Evolutionary conservation across 2,888 invertebrate genomes (phyloP).

Genomic region (Augiades crinisus): DNA sequence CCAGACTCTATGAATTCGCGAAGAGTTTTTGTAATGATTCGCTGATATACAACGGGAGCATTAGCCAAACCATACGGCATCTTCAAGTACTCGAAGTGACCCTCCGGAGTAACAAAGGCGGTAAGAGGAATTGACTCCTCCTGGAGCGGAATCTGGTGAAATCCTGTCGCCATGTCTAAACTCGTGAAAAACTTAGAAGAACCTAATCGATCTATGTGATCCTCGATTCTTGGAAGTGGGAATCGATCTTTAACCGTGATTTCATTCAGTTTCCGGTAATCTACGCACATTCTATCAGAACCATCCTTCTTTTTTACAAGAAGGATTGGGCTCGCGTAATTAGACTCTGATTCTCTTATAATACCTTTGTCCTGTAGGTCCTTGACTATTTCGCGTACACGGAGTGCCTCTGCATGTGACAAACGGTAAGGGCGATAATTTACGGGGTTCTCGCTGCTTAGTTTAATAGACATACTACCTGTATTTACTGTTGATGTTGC

Average conservation of each 20-base stretch:
- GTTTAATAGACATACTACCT: background rate
- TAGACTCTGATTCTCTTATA: background rate
- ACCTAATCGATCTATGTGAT: conserved; percentile 38
- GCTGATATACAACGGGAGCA: conserved; percentile 2
- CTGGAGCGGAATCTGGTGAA: background rate
- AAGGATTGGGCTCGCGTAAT: background rate
- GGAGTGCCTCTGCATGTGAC: background rate
- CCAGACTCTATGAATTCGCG: background rate
- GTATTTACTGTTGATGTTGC: background rate
- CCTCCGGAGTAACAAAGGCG: background rate
- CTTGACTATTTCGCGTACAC: background rate
- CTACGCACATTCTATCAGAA: background rate
- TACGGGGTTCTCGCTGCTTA: background rate
- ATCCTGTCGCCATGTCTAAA: background rate
- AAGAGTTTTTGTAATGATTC: background rate
- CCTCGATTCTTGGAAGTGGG: conserved; percentile 20
- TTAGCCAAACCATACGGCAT: background rate
- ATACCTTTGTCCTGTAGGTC: background rate
- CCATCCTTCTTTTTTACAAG: background rate
- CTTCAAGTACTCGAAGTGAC: background rate
- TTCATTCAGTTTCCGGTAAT: background rate
- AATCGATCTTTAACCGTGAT: background rate
- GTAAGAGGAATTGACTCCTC: background rate
- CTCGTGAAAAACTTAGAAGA: background rate
- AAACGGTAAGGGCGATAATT: background rate